phyloP scores from a whole-genome alignment of 2,113 vertebrate genomes.

The Prolemur simus region DNA sequence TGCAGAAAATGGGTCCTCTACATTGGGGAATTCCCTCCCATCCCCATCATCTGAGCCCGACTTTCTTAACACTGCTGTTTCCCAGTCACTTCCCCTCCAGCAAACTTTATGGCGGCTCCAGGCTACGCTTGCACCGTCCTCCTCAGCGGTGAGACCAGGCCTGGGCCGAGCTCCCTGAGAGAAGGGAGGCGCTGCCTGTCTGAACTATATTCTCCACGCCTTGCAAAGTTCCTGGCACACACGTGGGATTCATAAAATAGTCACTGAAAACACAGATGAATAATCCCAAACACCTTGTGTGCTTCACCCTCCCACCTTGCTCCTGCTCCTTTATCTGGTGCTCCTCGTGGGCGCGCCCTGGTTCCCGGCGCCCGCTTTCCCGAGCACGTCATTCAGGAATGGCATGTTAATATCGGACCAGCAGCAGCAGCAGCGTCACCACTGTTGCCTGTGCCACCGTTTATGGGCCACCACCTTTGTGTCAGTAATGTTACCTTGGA shows the following conservation, averaged over 20 bases:
- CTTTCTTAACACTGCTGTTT: neutral
- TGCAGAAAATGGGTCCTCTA: neutral
- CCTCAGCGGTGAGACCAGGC: neutral
- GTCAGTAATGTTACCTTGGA: neutral
- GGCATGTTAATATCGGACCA: neutral
- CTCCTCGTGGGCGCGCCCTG: rapidly evolving
- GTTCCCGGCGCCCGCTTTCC: no score
- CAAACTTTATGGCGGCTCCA: no score
- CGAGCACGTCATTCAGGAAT: no score
- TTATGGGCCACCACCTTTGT: neutral
- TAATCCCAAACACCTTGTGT: neutral
- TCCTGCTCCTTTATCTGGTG: neutral
- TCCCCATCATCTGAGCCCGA: neutral
- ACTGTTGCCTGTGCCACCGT: no score
- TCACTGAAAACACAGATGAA: neutral
- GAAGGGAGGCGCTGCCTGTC: neutral
- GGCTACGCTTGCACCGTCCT: neutral
- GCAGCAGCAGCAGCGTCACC: no score
- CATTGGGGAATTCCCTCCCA: neutral
- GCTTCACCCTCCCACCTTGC: neutral
- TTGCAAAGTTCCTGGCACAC: neutral
- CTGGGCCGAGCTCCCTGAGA: neutral
- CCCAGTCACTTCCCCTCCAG: neutral
- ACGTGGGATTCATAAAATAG: neutral
- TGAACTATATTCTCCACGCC: rapidly evolving